Evolutionary conservation across 1,140 invertebrate genomes (phyloP).

Genomic region (Polypedilum vanderplanki): DNA sequence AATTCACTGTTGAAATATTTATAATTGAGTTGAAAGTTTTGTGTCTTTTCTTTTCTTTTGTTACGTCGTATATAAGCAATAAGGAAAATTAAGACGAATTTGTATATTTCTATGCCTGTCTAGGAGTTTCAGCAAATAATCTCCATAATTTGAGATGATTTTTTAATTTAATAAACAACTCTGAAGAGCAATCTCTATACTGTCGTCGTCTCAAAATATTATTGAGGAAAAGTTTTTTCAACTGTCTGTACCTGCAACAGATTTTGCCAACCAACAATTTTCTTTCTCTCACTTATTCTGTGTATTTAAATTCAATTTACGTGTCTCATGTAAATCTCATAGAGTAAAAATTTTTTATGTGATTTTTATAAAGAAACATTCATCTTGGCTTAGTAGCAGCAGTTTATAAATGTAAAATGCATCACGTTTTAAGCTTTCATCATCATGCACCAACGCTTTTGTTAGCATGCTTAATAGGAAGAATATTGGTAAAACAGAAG

Average conservation of each 20-base stretch:
- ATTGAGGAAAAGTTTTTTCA: no score
- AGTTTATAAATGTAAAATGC: background rate
- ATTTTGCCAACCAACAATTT: background rate
- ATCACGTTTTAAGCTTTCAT: background rate
- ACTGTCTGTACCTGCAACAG: no score
- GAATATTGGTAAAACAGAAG: background rate
- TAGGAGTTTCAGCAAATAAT: no score
- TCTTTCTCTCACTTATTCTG: background rate
- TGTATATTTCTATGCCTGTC: no score
- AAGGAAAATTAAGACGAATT: no score
- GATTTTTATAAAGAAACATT: background rate
- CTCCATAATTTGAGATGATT: background rate
- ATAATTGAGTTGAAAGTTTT: no score
- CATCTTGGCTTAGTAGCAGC: background rate
- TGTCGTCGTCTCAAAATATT: background rate
- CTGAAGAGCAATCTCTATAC: background rate
- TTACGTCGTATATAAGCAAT: no score
- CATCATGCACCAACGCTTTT: background rate
- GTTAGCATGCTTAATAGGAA: conserved; percentile 2
- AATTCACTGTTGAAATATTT: no score
- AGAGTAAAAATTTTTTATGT: background rate
- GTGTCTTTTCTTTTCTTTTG: no score
- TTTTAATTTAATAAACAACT: background rate
- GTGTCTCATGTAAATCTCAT: conserved; percentile 24
- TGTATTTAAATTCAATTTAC: conserved; percentile 25